A percentile compares a stretch with the other conserved stretches of the same genome.
Evolutionary conservation across 30 jellyfish, hydroid and myxozoan species (phyloP).

Genomic region (Cassiopea xamachana): DNA sequence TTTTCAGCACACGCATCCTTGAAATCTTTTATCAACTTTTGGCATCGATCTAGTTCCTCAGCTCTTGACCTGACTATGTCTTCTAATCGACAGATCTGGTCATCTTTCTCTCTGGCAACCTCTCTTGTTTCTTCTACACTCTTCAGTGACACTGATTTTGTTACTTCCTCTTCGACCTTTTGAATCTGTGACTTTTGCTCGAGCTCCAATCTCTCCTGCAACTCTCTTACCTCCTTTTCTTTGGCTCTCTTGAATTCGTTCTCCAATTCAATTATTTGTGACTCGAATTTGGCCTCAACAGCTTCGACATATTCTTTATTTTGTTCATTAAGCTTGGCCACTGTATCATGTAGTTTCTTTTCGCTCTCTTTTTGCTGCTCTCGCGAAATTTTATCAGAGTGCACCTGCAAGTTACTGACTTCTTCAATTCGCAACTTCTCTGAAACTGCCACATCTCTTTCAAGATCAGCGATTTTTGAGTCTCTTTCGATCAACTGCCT

Average conservation of each 20-base stretch:
- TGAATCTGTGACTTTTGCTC: constrained; percentile 26
- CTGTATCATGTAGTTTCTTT: constrained; percentile 21
- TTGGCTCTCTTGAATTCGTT: not conserved
- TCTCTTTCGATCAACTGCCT: constrained; percentile 46
- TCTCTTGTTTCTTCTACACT: constrained; percentile 14
- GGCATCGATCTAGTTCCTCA: constrained; percentile 10
- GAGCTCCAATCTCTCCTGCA: constrained; percentile 2
- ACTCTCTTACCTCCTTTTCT: not conserved
- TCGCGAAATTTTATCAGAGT: constrained; percentile 41
- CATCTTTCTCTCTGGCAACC: constrained; percentile 11
- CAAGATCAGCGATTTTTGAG: constrained; percentile 68
- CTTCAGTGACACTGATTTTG: constrained; percentile 19
- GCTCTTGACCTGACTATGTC: constrained; percentile 1
- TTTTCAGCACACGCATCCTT: not conserved
- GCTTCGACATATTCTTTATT: constrained; percentile 19
- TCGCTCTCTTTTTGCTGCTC: constrained; percentile 58
- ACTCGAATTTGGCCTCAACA: constrained; percentile 13
- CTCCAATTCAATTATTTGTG: constrained; percentile 2
- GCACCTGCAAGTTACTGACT: constrained; percentile 67
- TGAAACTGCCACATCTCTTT: not conserved
- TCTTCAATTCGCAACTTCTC: constrained; percentile 30
- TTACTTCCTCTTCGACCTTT: constrained; percentile 25
- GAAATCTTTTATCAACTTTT: not conserved
- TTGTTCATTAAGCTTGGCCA: constrained; percentile 52
- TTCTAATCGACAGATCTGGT: not conserved